A percentile compares a stretch with the other conserved stretches of the same genome.
Evolutionary conservation across 2,797 vertebrate species (phyloP).

Genomic region (Clarias platycephalus): DNA sequence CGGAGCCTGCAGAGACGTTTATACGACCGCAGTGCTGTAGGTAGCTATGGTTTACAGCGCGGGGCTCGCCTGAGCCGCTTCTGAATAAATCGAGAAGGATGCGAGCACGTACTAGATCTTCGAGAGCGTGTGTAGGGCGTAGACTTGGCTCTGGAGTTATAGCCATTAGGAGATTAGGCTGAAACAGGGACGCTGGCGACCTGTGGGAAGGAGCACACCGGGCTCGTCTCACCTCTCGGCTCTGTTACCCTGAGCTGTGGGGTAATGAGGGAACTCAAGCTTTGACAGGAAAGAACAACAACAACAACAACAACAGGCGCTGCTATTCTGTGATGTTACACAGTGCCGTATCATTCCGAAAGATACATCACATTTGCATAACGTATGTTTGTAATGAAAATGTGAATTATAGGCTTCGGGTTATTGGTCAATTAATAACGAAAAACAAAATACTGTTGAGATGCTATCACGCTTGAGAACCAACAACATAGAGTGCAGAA

Average conservation of each 20-base stretch:
- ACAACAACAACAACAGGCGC: neutral
- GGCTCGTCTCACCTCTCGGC: neutral
- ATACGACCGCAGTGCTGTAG: slow-evolving; percentile 40
- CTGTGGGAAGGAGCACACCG: neutral
- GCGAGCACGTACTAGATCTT: slow-evolving; percentile 31
- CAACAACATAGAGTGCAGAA: neutral
- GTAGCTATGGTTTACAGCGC: slow-evolving; percentile 46
- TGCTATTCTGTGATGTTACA: neutral
- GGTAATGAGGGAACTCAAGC: neutral
- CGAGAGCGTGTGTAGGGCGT: slow-evolving; percentile 37
- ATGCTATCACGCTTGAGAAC: neutral
- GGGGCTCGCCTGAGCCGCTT: slow-evolving; percentile 27
- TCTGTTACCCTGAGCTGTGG: neutral
- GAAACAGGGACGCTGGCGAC: neutral
- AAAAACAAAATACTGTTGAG: neutral
- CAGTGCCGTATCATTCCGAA: neutral
- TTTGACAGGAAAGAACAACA: neutral
- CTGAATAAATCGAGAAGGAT: slow-evolving; percentile 46
- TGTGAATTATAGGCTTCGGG: neutral
- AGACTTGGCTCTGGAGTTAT: slow-evolving; percentile 9
- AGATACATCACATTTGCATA: neutral
- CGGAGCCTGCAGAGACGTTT: slow-evolving; percentile 48
- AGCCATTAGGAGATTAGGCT: slow-evolving; percentile 31
- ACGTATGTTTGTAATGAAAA: neutral
- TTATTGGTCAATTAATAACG: neutral